phyloP scores from a whole-genome alignment of 2,797 vertebrate species.

The Catharus ustulatus region DNA sequence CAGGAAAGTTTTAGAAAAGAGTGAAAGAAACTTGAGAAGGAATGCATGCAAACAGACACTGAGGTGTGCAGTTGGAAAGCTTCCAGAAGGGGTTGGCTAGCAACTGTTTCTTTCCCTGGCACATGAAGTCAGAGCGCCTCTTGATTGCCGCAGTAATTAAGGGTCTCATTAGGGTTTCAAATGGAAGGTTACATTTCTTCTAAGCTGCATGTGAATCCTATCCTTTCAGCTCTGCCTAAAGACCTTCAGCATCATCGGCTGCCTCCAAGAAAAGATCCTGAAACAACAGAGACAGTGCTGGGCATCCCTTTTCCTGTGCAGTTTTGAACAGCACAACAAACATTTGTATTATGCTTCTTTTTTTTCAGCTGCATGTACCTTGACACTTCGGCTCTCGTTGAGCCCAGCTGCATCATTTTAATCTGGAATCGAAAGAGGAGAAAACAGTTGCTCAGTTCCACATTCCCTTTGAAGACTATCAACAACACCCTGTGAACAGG shows the following conservation, averaged over 20 bases:
- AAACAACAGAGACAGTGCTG: neutral
- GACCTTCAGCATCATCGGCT: neutral
- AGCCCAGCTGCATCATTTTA: neutral
- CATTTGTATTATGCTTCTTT: neutral
- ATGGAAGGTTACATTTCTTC: neutral
- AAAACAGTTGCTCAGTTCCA: neutral
- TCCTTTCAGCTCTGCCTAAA: neutral
- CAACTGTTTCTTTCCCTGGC: neutral
- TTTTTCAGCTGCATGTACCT: neutral
- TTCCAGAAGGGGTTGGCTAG: neutral
- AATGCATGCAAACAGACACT: rapidly evolving
- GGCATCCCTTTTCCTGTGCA: neutral
- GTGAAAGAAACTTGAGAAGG: neutral
- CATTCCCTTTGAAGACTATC: neutral
- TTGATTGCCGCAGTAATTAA: neutral
- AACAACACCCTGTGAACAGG: rapidly evolving
- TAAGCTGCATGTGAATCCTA: neutral
- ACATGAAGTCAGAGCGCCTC: neutral
- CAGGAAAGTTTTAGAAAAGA: neutral
- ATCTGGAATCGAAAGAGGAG: neutral
- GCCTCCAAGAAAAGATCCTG: neutral
- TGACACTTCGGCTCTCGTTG: neutral
- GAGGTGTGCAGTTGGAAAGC: neutral
- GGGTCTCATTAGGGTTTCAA: neutral
- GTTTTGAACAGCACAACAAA: neutral